Percentiles rank a stretch among this genome's conserved stretches.
phyloP scores from a whole-genome alignment of 1,140 invertebrate genomes.

The Vanessa tameamea region DNA sequence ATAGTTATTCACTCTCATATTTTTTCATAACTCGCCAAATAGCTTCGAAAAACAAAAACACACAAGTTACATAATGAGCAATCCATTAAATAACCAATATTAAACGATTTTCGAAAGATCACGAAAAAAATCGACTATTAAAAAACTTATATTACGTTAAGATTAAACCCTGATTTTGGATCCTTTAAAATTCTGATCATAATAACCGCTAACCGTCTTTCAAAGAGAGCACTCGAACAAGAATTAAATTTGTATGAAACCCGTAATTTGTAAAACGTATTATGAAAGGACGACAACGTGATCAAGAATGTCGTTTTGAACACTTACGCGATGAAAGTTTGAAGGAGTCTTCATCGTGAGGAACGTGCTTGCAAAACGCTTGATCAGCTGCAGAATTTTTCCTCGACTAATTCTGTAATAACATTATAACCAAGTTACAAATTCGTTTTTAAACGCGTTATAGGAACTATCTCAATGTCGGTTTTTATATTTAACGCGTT shows the following conservation, averaged over 20 bases:
- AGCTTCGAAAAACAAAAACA: too few species aligned
- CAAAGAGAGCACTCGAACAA: background rate
- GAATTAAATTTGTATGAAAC: slow-evolving; percentile 3
- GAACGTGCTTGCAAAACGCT: slow-evolving; percentile 16
- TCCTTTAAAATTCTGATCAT: too few species aligned
- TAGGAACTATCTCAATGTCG: background rate
- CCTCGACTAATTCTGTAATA: background rate
- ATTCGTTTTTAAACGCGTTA: background rate
- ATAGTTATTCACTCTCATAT: too few species aligned
- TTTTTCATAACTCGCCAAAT: too few species aligned
- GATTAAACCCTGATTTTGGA: too few species aligned
- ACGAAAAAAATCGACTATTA: too few species aligned
- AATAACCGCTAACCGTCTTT: too few species aligned
- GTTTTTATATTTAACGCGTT: background rate
- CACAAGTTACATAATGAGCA: too few species aligned
- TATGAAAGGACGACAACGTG: slow-evolving; percentile 21
- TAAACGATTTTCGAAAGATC: too few species aligned
- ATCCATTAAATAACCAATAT: too few species aligned
- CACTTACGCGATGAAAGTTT: slow-evolving; percentile 21
- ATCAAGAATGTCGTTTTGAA: slow-evolving; percentile 3
- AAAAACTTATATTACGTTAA: too few species aligned
- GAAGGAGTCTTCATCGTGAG: slow-evolving; percentile 11
- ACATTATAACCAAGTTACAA: background rate
- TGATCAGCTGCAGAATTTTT: slow-evolving; percentile 12
- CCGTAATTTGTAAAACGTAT: background rate